These are phyloP conservation scores for Diplolepis rosae DNA, from an alignment of 2,888 invertebrate species.

Conservation along the genomic window DNA sequence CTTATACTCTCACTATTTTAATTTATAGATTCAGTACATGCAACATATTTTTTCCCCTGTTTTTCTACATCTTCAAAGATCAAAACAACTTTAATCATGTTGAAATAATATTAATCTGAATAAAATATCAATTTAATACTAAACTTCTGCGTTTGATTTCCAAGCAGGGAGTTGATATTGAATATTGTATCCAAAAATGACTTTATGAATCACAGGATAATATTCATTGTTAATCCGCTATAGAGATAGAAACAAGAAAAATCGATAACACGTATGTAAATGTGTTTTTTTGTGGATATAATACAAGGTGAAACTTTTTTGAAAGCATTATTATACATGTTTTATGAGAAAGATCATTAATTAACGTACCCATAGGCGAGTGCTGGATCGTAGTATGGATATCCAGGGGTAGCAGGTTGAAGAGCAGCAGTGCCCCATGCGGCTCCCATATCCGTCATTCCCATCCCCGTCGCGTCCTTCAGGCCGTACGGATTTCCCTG, in stretches of 20 bases:
- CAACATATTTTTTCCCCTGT: no score
- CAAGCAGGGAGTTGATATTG: no score
- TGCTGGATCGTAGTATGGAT: constrained; percentile 95
- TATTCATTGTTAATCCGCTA: background rate
- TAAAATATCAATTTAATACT: no score
- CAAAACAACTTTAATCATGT: no score
- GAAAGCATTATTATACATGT: constrained; percentile 23
- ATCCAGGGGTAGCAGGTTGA: constrained; percentile 89
- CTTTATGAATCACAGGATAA: background rate
- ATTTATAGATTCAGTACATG: no score
- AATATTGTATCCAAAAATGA: no score
- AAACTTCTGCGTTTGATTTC: no score
- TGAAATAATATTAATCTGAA: no score
- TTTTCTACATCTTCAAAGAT: no score
- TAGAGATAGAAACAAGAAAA: background rate
- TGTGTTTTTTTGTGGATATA: background rate
- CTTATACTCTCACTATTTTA: no score
- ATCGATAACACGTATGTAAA: background rate
- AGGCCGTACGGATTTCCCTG: constrained; percentile 94
- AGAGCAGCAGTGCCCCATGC: constrained; percentile 94
- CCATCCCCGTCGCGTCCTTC: constrained; percentile 83
- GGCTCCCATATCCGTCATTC: constrained; percentile 87
- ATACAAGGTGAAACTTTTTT: constrained; percentile 5
- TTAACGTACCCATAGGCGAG: constrained; percentile 92
- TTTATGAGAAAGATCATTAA: constrained; percentile 58